These are phyloP conservation scores for Eupithecia centaureata DNA, from an alignment of 2,888 invertebrate species.

Conservation along the genomic window DNA sequence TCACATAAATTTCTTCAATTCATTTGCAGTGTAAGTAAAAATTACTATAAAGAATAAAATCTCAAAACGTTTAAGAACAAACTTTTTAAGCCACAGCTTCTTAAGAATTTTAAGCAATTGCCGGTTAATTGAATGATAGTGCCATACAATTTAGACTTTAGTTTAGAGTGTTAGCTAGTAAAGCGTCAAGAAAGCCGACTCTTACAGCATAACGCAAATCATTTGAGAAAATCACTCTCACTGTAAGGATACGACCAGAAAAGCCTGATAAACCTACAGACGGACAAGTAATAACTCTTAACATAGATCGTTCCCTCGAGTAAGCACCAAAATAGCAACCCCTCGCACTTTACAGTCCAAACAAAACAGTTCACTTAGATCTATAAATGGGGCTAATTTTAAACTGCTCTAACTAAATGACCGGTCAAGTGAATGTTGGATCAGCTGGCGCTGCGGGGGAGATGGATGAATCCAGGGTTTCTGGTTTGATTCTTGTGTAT, in stretches of 20 bases:
- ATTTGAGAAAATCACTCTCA: neutral
- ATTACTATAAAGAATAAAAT: too few relatives aligned
- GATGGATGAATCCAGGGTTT: neutral
- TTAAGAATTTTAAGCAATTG: too few relatives aligned
- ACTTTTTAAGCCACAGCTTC: too few relatives aligned
- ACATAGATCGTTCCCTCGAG: constrained; percentile 8
- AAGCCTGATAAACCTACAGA: neutral
- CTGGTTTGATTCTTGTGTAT: neutral
- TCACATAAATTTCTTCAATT: too few relatives aligned
- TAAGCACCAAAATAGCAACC: constrained; percentile 28
- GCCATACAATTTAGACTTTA: too few relatives aligned
- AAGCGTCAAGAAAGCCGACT: too few relatives aligned
- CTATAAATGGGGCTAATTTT: constrained; percentile 27
- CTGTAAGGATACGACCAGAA: neutral
- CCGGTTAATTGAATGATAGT: too few relatives aligned
- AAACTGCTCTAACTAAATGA: constrained; percentile 15
- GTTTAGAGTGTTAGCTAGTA: too few relatives aligned
- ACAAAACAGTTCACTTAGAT: constrained; percentile 26
- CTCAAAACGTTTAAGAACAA: too few relatives aligned
- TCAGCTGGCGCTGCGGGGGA: neutral
- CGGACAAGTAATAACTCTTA: neutral
- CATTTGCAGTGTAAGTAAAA: too few relatives aligned
- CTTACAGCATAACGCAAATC: too few relatives aligned
- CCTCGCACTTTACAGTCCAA: constrained; percentile 17
- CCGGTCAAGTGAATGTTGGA: constrained; percentile 13